Evolutionary conservation across 2,113 vertebrate species (phyloP), one percentile per base, ranked within the genome.

Genomic region (Ophthalmolycus amberensis): DNA sequence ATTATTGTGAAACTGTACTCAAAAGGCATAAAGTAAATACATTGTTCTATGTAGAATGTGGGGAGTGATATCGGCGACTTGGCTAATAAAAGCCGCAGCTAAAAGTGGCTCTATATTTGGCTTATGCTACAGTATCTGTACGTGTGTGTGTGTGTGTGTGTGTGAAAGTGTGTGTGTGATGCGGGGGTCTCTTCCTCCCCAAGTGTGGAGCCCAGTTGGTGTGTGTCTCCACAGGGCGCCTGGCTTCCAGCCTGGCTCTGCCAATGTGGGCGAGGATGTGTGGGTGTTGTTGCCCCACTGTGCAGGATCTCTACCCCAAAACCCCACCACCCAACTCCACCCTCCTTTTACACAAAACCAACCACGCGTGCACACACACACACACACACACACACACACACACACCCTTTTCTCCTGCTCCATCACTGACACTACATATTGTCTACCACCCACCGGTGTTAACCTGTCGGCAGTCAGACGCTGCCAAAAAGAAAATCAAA

Each of bases 361-460:
- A 34, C 6, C 29, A 15, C 44, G 62, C 85, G 48, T 77, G 65
- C 80, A 79, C 80, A 29, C 22, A 48, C 56, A 14, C 42, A 65
- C 85, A 59, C 84, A 72, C 80, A 78, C 80, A 34, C n/a, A 44
- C 58, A 56, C 79, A 59, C 64, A 66, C 77, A n/a, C 18, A 4
- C 70, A 42, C 85, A 83, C 70, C 70, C 71, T 67, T 71, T 79
- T 79, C 89, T 91, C 91, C 91, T 85, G 88, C 91, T 91, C 90
- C 80, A 75, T 93, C 89, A 77, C 85, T 89, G 92, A 93, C 93
- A 94, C 93, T 93, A 94, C 93, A 95, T 94, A 93, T 95, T 94
- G 93, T 93, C 88, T 84, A 82, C 94, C 93, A 90, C 93, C 94
- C 94, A 95, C 95, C 81, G 88, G 84, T 76, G 92, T 90, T 92